These are phyloP conservation scores for Ichneumoninae sp. DNA, from an alignment of 2,888 invertebrate species.

Conservation along the genomic window DNA sequence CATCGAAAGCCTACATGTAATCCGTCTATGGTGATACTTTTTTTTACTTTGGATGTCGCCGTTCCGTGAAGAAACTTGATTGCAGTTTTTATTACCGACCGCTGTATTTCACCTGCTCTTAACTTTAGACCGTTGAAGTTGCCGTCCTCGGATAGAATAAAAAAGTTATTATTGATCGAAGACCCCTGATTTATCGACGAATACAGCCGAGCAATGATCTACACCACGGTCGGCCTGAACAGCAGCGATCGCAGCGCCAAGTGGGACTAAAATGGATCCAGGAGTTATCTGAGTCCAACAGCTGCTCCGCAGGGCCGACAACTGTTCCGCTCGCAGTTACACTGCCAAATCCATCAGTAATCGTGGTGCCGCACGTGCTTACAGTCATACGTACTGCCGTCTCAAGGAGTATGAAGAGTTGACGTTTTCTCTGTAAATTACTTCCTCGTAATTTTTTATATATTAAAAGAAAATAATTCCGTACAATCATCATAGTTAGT, in stretches of 20 bases:
- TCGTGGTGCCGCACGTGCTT: background rate
- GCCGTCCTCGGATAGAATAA: background rate
- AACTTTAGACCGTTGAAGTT: background rate
- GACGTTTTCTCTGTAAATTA: background rate
- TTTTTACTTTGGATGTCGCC: too few species aligned
- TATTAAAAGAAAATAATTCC: background rate
- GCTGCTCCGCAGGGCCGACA: background rate
- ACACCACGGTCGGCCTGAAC: background rate
- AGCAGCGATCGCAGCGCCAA: constrained; percentile 6
- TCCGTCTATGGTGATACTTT: too few species aligned
- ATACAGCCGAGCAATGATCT: background rate
- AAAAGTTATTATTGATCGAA: background rate
- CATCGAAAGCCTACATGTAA: too few species aligned
- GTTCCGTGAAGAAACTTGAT: too few species aligned
- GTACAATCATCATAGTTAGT: background rate
- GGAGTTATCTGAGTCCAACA: background rate
- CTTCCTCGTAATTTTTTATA: background rate
- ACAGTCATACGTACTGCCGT: background rate
- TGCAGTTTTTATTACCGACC: too few species aligned
- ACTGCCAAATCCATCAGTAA: background rate
- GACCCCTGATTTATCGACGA: constrained; percentile 28
- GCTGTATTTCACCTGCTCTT: too few species aligned
- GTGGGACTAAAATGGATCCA: background rate
- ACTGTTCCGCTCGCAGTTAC: background rate
- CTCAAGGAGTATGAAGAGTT: background rate